Base-by-base conservation (phyloP, 1,140 invertebrate genomes). In the Lepidotrigona ventralis region DNA sequence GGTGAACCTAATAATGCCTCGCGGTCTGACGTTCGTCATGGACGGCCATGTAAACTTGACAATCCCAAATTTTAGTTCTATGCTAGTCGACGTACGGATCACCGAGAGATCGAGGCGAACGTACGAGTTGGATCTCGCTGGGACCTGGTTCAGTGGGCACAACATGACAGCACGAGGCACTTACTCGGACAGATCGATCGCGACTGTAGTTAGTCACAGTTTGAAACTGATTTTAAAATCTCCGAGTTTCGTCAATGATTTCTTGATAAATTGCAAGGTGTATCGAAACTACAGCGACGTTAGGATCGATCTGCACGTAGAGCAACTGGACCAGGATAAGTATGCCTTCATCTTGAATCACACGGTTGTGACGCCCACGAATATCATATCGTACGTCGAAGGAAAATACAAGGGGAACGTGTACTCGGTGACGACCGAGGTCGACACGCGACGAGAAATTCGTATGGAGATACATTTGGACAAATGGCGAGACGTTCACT, bases 81-180 rank as follows among this genome's bases (percentile, higher is more conserved):
- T 96, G 93, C 87, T 95, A 0, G 87, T 95, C 12, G 92, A 94
- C 51, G 86, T 94, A 0, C 94, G 95, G 77, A 92, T 96, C n/a
- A 94, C 92, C 1, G 96, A 96, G 89, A 95, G 95, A 86, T 89
- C 89, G 3, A 89, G 90, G 33, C 94, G 94, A 23, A 95, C 96
- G 66, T 97, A 96, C 88, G 95, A 95, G 94, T 90, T 97, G 11
- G 96, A 97, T 66, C 94, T 97, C 54, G 93, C 95, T 8, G 97
- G 96, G 0, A 95, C 96, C 0, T 97, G 97, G 97, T 97, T 98
- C 89, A 97, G 96, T 79, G 97, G 97, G 3, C 96, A 97, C 75
- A 97, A 96, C 64, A 94, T 97, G 51, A 95, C 95, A 9, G 93
- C 96, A 1, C 95, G 95, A 66, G 97, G 96, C 2, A 94, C 95